phyloP scores from a whole-genome alignment of 2,113 vertebrate genomes.

The Psilopsiagon aurifrons region DNA sequence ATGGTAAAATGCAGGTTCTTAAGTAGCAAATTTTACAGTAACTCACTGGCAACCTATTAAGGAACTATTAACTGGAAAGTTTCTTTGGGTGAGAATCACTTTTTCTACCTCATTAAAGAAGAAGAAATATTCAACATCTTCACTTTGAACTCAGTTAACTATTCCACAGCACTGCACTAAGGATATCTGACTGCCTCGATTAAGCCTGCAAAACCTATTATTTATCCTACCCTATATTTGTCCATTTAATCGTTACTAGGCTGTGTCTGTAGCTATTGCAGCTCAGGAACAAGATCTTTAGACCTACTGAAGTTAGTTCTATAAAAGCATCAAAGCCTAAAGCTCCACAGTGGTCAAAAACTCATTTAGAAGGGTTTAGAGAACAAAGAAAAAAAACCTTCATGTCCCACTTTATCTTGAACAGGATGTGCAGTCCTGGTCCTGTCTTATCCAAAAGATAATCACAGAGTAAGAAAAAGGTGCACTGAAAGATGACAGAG shows the following conservation, averaged over 20 bases:
- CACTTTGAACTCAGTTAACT: background rate
- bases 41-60: background rate
- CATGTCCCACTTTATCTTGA: background rate
- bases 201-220: background rate
- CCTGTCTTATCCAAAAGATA: background rate
- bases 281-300: background rate
- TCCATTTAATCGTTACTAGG: background rate
- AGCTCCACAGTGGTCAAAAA: background rate
- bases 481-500: background rate
- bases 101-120: background rate
- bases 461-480: background rate
- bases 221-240: background rate
- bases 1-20: slow-evolving; percentile 19
- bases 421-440: background rate
- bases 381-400: background rate
- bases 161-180: background rate
- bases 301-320: background rate
- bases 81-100: background rate
- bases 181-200: background rate
- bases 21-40: slow-evolving; percentile 5
- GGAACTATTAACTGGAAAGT: background rate
- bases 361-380: background rate
- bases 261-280: background rate
- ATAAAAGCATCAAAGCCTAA: background rate
- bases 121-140: background rate